These are phyloP conservation scores for Pithys albifrons DNA, from an alignment of 2,113 vertebrate species.

Conservation along the genomic window DNA sequence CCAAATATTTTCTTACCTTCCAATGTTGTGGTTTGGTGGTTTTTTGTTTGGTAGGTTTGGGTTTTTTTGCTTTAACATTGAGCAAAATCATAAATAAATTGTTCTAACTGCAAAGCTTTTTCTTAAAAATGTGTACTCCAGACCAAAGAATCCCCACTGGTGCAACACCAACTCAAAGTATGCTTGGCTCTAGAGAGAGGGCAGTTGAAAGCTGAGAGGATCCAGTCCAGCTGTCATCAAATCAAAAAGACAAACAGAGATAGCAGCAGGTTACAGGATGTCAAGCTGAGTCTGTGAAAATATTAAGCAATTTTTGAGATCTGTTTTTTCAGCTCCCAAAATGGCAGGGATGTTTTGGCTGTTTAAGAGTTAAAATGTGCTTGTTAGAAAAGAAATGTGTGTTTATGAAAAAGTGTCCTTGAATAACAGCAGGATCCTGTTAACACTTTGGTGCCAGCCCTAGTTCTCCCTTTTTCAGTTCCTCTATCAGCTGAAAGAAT, in stretches of 20 bases:
- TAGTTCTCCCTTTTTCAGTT: neutral
- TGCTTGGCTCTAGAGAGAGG: neutral
- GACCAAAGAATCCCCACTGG: neutral
- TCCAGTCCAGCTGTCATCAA: neutral
- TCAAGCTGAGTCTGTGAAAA: neutral
- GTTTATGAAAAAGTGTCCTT: neutral
- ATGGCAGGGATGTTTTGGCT: neutral
- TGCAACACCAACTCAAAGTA: neutral
- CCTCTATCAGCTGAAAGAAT: neutral
- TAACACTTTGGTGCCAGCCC: neutral
- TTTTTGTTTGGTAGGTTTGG: neutral
- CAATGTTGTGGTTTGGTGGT: fast-evolving
- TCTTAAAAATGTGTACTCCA: neutral
- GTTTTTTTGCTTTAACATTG: neutral
- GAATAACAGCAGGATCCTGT: neutral
- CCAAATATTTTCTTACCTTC: neutral
- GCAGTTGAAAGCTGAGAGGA: neutral
- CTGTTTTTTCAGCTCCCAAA: neutral
- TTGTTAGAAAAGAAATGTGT: neutral
- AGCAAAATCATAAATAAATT: neutral
- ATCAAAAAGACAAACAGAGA: neutral
- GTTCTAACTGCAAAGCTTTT: neutral
- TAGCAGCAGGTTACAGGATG: neutral
- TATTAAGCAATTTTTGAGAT: neutral
- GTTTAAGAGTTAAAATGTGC: neutral